These are phyloP conservation scores for Helicoverpa zea DNA, from an alignment of 1,140 invertebrate genomes.

Conservation along the genomic window DNA sequence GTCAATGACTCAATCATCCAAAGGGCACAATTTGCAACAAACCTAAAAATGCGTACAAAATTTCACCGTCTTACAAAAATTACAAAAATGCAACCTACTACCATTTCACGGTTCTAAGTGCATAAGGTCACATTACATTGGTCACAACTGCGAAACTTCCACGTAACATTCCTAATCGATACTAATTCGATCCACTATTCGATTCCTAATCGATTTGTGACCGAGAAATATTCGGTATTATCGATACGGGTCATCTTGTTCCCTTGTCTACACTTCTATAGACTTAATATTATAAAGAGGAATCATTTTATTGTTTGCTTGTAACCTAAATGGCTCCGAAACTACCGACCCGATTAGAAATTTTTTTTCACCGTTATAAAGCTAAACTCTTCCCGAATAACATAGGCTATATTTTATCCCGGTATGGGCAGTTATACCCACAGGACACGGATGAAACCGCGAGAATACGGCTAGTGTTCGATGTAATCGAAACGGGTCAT, in stretches of 20 bases:
- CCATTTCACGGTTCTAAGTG: constrained; percentile 1
- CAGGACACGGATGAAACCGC: no score
- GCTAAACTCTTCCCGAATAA: no score
- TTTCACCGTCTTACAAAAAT: constrained; percentile 9
- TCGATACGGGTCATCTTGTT: constrained; percentile 45
- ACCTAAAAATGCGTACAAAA: constrained; percentile 11
- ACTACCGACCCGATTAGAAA: no score
- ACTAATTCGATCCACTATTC: constrained; percentile 30
- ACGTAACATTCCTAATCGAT: constrained; percentile 28
- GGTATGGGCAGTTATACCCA: no score
- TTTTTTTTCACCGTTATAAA: no score
- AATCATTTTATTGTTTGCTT: no score
- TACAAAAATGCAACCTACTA: background rate
- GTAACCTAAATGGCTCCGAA: no score
- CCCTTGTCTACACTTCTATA: background rate
- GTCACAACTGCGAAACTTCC: background rate
- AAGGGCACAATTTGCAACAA: constrained; percentile 14
- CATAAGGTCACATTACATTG: constrained; percentile 13
- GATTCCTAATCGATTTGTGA: constrained; percentile 39
- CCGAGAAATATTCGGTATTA: constrained; percentile 38
- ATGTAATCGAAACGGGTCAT: constrained; percentile 43
- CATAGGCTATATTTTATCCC: no score
- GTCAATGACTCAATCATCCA: background rate
- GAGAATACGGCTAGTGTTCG: background rate
- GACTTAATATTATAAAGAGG: no score